These are phyloP conservation scores for Meriones psammophilus DNA, from an alignment of 2,797 vertebrate genomes.

Conservation along the genomic window DNA sequence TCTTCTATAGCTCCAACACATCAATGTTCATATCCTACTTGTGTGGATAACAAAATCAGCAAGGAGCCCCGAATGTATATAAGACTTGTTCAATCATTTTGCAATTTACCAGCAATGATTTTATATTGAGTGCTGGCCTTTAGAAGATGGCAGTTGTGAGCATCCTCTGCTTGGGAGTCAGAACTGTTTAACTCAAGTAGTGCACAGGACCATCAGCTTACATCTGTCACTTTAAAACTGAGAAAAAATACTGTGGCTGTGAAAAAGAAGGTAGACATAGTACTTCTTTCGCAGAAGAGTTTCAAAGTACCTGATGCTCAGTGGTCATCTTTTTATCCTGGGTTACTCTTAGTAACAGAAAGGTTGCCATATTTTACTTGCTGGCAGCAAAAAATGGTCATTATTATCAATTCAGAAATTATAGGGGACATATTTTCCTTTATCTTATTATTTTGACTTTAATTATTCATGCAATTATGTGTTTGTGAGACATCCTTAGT, in stretches of 20 bases:
- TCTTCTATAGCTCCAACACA: not conserved
- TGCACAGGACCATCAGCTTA: slow-evolving; percentile 7
- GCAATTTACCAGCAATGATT: not conserved
- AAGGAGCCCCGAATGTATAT: not conserved
- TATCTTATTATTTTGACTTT: slow-evolving; percentile 35
- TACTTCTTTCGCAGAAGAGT: slow-evolving; percentile 24
- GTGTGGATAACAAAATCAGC: not conserved
- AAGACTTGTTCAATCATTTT: not conserved
- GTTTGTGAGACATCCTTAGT: slow-evolving; percentile 15
- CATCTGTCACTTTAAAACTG: slow-evolving; percentile 3
- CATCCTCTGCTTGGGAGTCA: not conserved
- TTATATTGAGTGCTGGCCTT: not conserved
- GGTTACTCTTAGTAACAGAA: slow-evolving; percentile 34
- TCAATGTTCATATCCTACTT: not conserved
- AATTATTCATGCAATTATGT: slow-evolving; percentile 36
- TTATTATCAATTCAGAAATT: slow-evolving; percentile 47
- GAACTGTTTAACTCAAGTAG: slow-evolving; percentile 41
- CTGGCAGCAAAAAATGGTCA: not conserved
- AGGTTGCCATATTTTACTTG: slow-evolving; percentile 25
- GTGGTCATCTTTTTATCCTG: not conserved
- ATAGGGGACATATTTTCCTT: not conserved
- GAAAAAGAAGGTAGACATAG: slow-evolving; percentile 10
- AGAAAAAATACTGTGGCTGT: not conserved
- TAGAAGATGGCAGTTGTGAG: slow-evolving; percentile 18
- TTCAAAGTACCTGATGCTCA: slow-evolving; percentile 6